Evolutionary conservation across 2,113 vertebrate genomes (phyloP), one percentile per base, ranked within the genome.

Genomic region (Sinocyclocheilus grahami): DNA sequence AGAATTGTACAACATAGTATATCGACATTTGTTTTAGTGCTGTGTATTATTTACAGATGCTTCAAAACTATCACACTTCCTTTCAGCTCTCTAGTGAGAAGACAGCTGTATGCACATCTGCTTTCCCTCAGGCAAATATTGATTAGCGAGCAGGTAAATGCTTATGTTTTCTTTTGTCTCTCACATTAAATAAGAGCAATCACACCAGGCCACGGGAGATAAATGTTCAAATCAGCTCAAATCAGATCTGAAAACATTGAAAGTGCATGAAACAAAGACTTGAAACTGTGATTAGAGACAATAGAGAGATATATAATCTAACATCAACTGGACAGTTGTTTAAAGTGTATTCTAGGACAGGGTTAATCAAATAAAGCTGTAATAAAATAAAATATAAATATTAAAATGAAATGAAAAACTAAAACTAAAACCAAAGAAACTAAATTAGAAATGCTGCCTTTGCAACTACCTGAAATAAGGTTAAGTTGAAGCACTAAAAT

Each of bases 161-260:
- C 89, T 90, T 90, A 90, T 91, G 91, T 92, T 88, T 87, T 84
- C 87, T 90, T 92, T 92, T 92, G 89, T 93, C 86, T 92, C 75
- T 85, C 82, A 87, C 88, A 86, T 85, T 77, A 92, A 89, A 88
- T 86, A 87, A 84, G 78, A 88, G 87, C 86, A 76, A 84, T 92
- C 87, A 89, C 77, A 90, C 84, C 90, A 10, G 27, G 13, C 2
- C 74, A 16, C 14, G 27, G 37, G 37, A 27, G 24, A 77, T 55
- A 33, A 46, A 55, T 77, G 48, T 53, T 33, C 3, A 71, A 78
- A 78, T 9, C 1, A 20, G 4, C n/a, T 30, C 4, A 63, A 65
- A 65, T 5, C 11, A 30, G 37, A 4, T 37, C 1, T 67, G 12
- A 13, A 27, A 27, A 13, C 14, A 74, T 42, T 33, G 37, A 1